Base-by-base conservation (phyloP, 2,888 invertebrate species). In the Clostera curtula region DNA sequence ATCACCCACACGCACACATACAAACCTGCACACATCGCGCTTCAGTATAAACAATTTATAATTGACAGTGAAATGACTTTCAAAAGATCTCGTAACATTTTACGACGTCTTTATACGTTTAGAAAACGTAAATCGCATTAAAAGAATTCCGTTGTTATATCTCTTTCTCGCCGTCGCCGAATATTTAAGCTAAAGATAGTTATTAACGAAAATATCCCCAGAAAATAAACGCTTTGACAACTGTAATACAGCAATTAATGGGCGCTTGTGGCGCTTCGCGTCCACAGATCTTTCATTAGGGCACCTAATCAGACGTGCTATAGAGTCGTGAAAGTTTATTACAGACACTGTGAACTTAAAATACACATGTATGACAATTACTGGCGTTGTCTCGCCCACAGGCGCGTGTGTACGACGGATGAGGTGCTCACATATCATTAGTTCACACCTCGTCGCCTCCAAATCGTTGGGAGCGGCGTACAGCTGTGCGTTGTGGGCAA, bases 361-460 rank as follows among this genome's bases (percentile, higher is more conserved):
- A 75, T 76, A 79, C 76, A 72, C 68, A 63, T 76, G 79, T 79
- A 65, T 69, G 69, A 73, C 72, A 74, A 79, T 79, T 71, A 76
- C 65, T 59, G 58, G 47, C 45, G 53, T 44, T 65, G 70, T 66
- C 52, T 58, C 65, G 56, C 57, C 61, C 57, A 59, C 66, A 43
- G 33, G 33, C 45, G 47, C 37, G 47, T 43, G 41, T 49, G 56
- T 54, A 54, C 53, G 60, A 62, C 58, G 57, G 54, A 68, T 58
- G 67, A 66, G 67, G 64, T 65, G 69, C 54, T 65, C 65, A 65
- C 66, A 64, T 70, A 63, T 62, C 58, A 64, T 72, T 70, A 64
- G 62, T 75, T 73, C 66, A 70, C 76, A 74, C 68, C 62, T 75
- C 64, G 62, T 58, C 62, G 58, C 54, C 43, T 53, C 46, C 39